Percentiles rank a stretch among this genome's conserved stretches.
These are phyloP conservation scores for Sceloporus undulatus DNA, from an alignment of 2,113 vertebrate species.

Conservation along the genomic window DNA sequence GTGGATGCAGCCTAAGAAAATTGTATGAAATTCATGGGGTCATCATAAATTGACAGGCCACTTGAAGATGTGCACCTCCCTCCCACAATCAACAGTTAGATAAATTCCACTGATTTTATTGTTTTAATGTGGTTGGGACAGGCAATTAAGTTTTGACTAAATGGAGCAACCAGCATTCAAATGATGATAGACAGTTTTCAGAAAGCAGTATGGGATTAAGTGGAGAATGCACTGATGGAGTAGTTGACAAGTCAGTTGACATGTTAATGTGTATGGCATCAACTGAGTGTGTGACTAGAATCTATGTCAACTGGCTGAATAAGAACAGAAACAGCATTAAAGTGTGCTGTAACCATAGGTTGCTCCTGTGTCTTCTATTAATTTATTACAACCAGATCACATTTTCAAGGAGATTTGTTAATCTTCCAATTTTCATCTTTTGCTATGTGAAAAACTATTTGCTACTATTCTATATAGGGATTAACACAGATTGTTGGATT, in stretches of 20 bases:
- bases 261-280: neutral
- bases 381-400: neutral
- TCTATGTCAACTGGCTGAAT: neutral
- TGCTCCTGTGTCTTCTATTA: neutral
- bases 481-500: neutral
- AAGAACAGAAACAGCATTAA: neutral
- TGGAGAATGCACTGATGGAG: neutral
- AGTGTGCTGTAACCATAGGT: neutral
- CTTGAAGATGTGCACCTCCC: too few species aligned
- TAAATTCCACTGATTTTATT: too few species aligned
- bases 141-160: neutral
- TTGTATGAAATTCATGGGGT: too few species aligned
- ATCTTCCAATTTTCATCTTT: neutral
- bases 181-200: neutral
- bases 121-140: neutral
- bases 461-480: neutral
- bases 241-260: neutral
- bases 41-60: too few species aligned
- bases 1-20: too few species aligned
- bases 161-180: neutral
- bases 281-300: constrained; percentile 9
- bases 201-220: neutral
- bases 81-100: too few species aligned
- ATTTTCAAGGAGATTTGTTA: neutral
- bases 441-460: neutral